A percentile compares a stretch with the other conserved stretches of the same genome.
These are phyloP conservation scores for Nasua narica DNA, from an alignment of 2,797 vertebrate genomes.

Conservation along the genomic window DNA sequence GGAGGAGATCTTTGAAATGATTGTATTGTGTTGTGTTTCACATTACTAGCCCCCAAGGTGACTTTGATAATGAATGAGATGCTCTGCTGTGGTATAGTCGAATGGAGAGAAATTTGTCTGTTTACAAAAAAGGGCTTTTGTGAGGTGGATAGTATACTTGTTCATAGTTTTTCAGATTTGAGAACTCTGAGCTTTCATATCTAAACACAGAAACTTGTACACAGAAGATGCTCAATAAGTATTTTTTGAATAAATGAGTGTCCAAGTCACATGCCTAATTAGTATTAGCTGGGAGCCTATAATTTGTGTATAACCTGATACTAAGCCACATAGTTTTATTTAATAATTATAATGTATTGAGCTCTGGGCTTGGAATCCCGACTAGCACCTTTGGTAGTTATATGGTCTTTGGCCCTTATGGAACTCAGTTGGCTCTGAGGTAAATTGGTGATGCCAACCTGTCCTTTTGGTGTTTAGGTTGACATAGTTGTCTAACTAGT, in stretches of 20 bases:
- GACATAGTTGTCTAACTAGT: background rate
- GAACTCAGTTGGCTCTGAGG: background rate
- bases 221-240: background rate
- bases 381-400: background rate
- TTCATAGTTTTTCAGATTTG: background rate
- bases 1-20: background rate
- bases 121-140: background rate
- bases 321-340: background rate
- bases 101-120: background rate
- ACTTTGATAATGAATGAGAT: background rate
- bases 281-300: background rate
- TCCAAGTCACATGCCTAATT: background rate
- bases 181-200: background rate
- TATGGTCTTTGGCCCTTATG: background rate
- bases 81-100: background rate
- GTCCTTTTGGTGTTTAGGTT: background rate
- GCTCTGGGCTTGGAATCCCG: background rate
- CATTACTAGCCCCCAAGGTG: fast-evolving
- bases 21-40: background rate
- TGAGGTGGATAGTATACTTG: background rate
- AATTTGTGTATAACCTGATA: background rate
- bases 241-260: background rate
- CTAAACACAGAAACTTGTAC: background rate
- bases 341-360: background rate
- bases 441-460: background rate